These are phyloP conservation scores for Callipepla californica DNA, from an alignment of 2,113 vertebrate genomes.

Conservation along the genomic window DNA sequence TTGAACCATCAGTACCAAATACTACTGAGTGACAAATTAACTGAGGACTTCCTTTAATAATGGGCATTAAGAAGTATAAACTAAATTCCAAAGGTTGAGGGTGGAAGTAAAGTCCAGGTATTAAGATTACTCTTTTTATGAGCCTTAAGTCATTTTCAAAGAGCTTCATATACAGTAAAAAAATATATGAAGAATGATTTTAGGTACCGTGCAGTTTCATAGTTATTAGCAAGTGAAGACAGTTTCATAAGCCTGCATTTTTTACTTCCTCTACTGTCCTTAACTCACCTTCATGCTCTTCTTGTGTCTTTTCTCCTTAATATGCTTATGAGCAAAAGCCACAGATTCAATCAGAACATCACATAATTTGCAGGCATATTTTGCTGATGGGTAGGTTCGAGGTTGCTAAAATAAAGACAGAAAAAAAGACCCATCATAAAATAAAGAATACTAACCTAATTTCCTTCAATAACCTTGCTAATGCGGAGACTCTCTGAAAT, in stretches of 20 bases:
- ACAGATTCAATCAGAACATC: constrained; percentile 88
- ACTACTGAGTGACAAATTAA: background rate
- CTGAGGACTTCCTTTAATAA: background rate
- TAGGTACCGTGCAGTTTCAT: background rate
- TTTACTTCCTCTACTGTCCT: background rate
- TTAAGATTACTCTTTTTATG: background rate
- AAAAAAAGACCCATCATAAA: background rate
- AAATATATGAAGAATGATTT: background rate
- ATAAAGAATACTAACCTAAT: background rate
- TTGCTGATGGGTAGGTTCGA: constrained; percentile 83
- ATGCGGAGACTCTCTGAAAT: background rate
- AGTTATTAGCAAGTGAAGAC: background rate
- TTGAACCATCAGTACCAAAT: background rate
- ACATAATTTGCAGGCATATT: constrained; percentile 88
- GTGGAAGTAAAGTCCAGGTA: background rate
- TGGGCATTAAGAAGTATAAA: background rate
- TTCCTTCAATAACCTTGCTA: background rate
- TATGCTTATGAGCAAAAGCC: constrained; percentile 87
- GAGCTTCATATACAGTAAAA: background rate
- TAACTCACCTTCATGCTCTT: constrained; percentile 85
- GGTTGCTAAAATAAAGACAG: constrained; percentile 80
- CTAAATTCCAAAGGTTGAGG: background rate
- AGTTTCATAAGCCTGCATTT: background rate
- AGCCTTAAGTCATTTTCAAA: background rate
- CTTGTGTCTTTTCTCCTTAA: constrained; percentile 92